phyloP scores from a whole-genome alignment of 2,797 vertebrate genomes.

The Naso thynnoides region DNA sequence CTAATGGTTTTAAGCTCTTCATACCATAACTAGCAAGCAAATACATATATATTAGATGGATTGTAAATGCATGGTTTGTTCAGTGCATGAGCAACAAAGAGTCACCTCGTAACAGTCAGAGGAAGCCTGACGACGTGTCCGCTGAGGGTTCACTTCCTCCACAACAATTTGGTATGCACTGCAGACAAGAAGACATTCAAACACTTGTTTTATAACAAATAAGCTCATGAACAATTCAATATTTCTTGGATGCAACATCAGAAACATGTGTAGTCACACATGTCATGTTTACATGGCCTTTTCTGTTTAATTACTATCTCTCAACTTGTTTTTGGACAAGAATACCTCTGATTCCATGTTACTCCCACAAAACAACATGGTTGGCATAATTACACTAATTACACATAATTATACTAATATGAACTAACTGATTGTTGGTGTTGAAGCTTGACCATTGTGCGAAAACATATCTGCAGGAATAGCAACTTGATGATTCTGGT shows the following conservation, averaged over 20 bases:
- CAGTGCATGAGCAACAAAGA: slow-evolving; percentile 1
- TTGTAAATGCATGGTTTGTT: not conserved
- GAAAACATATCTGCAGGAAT: not conserved
- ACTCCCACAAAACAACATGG: slow-evolving; percentile 13
- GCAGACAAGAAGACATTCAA: slow-evolving; percentile 16
- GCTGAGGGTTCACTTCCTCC: slow-evolving; percentile 91
- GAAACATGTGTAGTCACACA: not conserved
- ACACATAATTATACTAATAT: not conserved
- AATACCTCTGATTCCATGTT: not conserved
- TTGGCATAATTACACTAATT: not conserved
- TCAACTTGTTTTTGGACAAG: not conserved
- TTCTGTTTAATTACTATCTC: slow-evolving; percentile 10
- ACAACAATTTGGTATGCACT: slow-evolving; percentile 98
- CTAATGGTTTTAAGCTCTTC: not conserved
- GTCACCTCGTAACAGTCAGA: slow-evolving; percentile 92
- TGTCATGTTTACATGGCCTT: not conserved
- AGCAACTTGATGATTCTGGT: not conserved
- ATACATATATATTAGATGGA: not conserved
- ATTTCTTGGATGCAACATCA: not conserved
- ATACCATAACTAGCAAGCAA: not conserved
- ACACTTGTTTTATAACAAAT: not conserved
- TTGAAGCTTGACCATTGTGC: not conserved
- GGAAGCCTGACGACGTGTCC: slow-evolving; percentile 90
- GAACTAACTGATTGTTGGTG: not conserved
- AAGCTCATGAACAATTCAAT: not conserved